Base-by-base conservation (phyloP, 2,888 invertebrate genomes). In the Eupithecia dodoneata region DNA sequence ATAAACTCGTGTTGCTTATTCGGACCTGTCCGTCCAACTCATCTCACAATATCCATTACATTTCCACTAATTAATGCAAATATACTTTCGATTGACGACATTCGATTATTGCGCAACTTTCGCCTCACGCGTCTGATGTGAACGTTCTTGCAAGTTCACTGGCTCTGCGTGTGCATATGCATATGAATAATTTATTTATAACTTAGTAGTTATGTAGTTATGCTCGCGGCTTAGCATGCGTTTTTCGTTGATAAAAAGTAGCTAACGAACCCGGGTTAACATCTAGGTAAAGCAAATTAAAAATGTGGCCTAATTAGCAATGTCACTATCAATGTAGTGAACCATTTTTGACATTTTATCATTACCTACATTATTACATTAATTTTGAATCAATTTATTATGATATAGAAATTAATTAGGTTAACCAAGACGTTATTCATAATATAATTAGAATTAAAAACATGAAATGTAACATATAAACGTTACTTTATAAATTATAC, bases 61-160 rank as follows among this genome's bases (percentile, higher is more conserved):
- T 81, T 74, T 67, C 12, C 76, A 77, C 76, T 75, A 74, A 70
- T 73, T 74, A 67, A 79, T 79, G 74, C 30, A 72, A 75, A 77
- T 59, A 44, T 76, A 82, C 81, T 83, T 81, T 83, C 83, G 77
- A 80, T 80, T 77, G 73, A 74, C 70, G 74, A 76, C 74, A 59
- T 66, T 76, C 73, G 52, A 72, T 75, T 47, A 72, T 79, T 79
- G 80, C 73, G 78, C 81, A 81, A 83, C 83, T 83, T 83, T 83
- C 83, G 79, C 81, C 70, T 75, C 81, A 75, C 80, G 76, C 78
- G 74, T 18, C 63, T 10, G 42, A n/a, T 75, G 87, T 84, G 84
- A 85, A 85, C 81, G 86, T 59, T 81, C 85, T 81, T 69, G 74
- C 81, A 81, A 85, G 88, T 87, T 88, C 87, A 88, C 65, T 84